Evolutionary conservation across 2,888 invertebrate species (phyloP).

Genomic region (Epicampocera succincta): DNA sequence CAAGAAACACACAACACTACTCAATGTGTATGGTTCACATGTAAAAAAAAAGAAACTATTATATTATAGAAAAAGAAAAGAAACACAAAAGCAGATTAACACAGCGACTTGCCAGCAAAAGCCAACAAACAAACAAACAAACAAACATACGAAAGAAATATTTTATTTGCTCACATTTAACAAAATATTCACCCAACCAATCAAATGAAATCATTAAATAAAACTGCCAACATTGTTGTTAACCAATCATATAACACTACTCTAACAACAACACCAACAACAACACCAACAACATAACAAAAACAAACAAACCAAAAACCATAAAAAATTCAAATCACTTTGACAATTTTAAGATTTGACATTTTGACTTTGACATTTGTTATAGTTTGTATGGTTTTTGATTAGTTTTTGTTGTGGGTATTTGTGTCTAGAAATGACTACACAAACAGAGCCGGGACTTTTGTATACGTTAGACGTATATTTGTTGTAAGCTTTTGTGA

Average conservation of each 20-base stretch:
- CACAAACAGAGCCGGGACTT: neutral
- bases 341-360: slow-evolving; percentile 70
- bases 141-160: too few relatives aligned
- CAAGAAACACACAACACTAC: too few relatives aligned
- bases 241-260: slow-evolving; percentile 60
- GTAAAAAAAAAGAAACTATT: slow-evolving; percentile 11
- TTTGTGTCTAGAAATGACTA: neutral
- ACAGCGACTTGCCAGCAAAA: slow-evolving; percentile 4
- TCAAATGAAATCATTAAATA: slow-evolving; percentile 65
- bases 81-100: slow-evolving; percentile 6
- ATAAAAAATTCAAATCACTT: slow-evolving; percentile 60
- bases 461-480: neutral
- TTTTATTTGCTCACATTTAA: too few relatives aligned
- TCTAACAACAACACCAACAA: slow-evolving; percentile 26
- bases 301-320: too few relatives aligned
- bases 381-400: slow-evolving; percentile 46
- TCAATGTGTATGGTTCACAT: neutral
- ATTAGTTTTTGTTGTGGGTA: slow-evolving; percentile 16
- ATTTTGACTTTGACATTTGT: slow-evolving; percentile 72
- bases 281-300: neutral
- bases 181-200: slow-evolving; percentile 46
- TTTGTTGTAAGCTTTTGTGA: slow-evolving; percentile 23
- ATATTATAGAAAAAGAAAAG: slow-evolving; percentile 18
- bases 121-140: slow-evolving; percentile 3
- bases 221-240: slow-evolving; percentile 66